phyloP scores from a whole-genome alignment of 2,888 invertebrate species.

The Archips crataeganus region DNA sequence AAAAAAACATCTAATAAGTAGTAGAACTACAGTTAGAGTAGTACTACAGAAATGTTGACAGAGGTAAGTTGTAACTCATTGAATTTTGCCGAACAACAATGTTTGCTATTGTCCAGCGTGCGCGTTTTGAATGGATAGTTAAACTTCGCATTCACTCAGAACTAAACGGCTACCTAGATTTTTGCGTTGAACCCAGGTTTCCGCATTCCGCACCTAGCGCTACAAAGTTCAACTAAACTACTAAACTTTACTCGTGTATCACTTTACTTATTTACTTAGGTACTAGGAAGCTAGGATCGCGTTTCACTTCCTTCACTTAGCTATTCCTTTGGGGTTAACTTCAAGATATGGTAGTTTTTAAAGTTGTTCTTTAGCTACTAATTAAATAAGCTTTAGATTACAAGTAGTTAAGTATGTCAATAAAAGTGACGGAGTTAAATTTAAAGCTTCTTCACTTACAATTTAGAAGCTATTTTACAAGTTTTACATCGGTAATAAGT shows the following conservation, averaged over 20 bases:
- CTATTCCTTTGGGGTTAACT: background rate
- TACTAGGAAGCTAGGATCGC: background rate
- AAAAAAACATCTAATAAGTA: background rate
- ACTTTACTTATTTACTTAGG: background rate
- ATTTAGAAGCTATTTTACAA: background rate
- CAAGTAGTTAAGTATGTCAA: background rate
- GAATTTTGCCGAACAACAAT: slow-evolving; percentile 68
- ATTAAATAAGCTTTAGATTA: background rate
- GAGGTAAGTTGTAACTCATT: slow-evolving; percentile 59
- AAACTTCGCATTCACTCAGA: slow-evolving; percentile 75
- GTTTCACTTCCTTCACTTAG: background rate
- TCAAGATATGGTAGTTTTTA: background rate
- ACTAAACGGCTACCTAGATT: slow-evolving; percentile 65
- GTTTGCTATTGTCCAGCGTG: slow-evolving; percentile 68
- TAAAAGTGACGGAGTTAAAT: background rate
- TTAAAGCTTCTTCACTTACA: background rate
- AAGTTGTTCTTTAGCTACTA: background rate
- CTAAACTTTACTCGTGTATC: background rate
- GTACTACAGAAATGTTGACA: slow-evolving; percentile 43
- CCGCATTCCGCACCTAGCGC: slow-evolving; percentile 64
- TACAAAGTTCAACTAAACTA: slow-evolving; percentile 23
- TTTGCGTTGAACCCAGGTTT: slow-evolving; percentile 69
- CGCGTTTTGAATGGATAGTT: slow-evolving; percentile 74
- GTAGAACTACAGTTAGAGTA: slow-evolving; percentile 2
- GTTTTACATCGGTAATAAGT: background rate